These are phyloP conservation scores for Virgularia gustaviana DNA, from an alignment of 92 coral and sea anemone genomes.

Conservation along the genomic window DNA sequence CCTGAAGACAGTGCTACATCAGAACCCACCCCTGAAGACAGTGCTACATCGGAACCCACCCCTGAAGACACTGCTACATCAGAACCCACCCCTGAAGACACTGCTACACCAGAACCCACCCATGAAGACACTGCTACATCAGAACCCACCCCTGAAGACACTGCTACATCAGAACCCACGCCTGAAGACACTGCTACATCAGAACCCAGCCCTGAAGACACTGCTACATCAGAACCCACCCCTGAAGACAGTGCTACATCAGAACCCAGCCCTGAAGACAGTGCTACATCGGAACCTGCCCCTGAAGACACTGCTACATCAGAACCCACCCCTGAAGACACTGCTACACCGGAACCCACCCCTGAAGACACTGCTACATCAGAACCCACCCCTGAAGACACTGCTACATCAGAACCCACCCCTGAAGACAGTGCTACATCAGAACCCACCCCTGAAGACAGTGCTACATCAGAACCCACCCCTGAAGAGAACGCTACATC, in stretches of 20 bases:
- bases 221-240: constrained; percentile 6
- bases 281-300: constrained; percentile 1
- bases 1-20: constrained; percentile 13
- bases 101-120: constrained; percentile 4
- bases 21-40: constrained; percentile 16
- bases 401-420: background rate
- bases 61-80: constrained; percentile 14
- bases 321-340: constrained; percentile 17
- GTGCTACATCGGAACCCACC: constrained; percentile 24
- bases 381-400: constrained; percentile 42
- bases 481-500: background rate
- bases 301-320: constrained; percentile 3
- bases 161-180: constrained; percentile 16
- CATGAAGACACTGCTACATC: background rate
- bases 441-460: background rate
- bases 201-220: constrained; percentile 21
- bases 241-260: constrained; percentile 17
- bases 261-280: constrained; percentile 4
- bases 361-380: constrained; percentile 24
- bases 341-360: background rate
- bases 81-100: constrained; percentile 20
- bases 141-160: constrained; percentile 12
- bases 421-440: constrained; percentile 8
- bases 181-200: constrained; percentile 12
- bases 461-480: constrained; percentile 2